Percentiles rank a stretch among this genome's conserved stretches.
Conservation (phyloP, 23 tunicate species). For the Trididemnum clinides region DNA sequence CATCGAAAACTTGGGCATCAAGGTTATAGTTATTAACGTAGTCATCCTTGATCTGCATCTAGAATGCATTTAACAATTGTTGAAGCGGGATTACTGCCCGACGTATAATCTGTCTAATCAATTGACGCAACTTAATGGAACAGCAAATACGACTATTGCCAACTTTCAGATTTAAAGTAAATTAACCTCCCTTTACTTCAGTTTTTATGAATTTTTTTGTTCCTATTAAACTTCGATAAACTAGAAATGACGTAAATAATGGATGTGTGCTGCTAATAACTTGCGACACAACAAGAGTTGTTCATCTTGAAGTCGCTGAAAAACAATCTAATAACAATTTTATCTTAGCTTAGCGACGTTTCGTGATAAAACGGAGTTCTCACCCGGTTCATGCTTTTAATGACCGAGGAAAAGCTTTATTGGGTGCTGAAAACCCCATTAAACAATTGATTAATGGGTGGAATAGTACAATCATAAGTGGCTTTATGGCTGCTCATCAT, state of each 20-base stretch:
- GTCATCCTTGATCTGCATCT: not conserved
- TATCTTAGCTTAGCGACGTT: not conserved
- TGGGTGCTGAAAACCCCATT: not conserved
- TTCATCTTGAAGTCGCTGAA: not conserved
- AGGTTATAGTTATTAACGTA: not conserved
- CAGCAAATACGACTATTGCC: not conserved
- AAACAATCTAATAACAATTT: not conserved
- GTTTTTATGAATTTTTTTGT: not conserved
- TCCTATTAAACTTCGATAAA: not conserved
- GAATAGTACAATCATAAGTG: not conserved
- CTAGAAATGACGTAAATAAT: not conserved
- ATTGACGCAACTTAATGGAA: not conserved
- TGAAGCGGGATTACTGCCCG: not conserved
- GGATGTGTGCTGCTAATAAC: not conserved
- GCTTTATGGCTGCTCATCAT: not conserved
- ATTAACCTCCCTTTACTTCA: not conserved
- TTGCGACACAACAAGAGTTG: not conserved
- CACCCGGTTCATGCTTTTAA: not conserved
- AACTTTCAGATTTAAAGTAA: not conserved
- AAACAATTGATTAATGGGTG: not conserved
- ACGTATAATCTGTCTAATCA: not conserved
- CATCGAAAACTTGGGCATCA: not conserved
- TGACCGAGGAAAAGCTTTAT: not conserved
- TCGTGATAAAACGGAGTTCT: too few relatives aligned
- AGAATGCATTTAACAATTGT: not conserved